Evolutionary conservation across 1,140 invertebrate genomes (phyloP).

Genomic region (Heliothis subflexa): DNA sequence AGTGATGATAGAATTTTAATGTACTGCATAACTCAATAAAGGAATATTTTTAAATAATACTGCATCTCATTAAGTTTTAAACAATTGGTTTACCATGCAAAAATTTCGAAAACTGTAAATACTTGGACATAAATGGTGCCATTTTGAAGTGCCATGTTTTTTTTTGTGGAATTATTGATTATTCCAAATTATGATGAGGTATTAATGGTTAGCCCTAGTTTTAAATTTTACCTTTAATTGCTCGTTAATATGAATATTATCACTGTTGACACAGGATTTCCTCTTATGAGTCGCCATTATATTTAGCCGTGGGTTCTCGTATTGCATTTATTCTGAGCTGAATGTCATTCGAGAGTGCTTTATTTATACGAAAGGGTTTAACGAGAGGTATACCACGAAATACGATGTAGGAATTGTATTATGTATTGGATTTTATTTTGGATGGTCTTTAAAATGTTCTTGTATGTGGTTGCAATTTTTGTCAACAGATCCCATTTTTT

Average conservation of each 20-base stretch:
- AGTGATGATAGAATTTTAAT: background rate
- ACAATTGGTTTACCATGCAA: background rate
- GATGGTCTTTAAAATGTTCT: background rate
- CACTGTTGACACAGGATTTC: constrained; percentile 5
- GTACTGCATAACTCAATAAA: background rate
- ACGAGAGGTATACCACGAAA: background rate
- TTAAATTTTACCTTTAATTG: background rate
- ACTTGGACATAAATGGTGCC: background rate
- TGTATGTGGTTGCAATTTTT: background rate
- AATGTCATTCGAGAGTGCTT: constrained; percentile 16
- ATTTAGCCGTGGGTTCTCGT: constrained; percentile 7
- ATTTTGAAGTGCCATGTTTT: background rate
- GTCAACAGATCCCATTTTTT: background rate
- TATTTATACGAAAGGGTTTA: constrained; percentile 1
- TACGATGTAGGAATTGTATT: background rate
- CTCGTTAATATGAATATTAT: constrained; percentile 20
- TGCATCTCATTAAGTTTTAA: no score
- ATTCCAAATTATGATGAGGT: background rate
- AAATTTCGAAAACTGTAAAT: background rate
- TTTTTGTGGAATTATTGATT: background rate
- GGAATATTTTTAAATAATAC: constrained; percentile 9
- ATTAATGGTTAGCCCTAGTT: background rate
- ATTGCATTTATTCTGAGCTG: constrained; percentile 27
- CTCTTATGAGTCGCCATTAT: constrained; percentile 24
- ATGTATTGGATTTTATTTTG: background rate